Conservation (phyloP, 2,113 vertebrate species). For the Typhlomys cinereus region DNA sequence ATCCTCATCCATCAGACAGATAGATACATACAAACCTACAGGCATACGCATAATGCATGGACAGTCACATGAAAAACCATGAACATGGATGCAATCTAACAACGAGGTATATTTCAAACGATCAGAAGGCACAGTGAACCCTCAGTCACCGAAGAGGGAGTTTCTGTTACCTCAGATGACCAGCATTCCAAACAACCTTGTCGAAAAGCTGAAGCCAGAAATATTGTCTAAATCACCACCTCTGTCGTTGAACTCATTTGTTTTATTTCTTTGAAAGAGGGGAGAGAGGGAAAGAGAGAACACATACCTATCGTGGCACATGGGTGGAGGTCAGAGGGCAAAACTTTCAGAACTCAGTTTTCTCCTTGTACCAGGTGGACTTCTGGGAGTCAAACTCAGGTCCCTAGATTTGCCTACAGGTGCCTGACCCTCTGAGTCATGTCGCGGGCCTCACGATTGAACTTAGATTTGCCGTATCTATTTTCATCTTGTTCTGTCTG, state of each 20-base stretch:
- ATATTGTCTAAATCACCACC: conserved; percentile 30
- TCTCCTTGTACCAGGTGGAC: too few species aligned
- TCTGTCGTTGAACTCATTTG: conserved; percentile 7
- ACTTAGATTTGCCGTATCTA: conserved; percentile 38
- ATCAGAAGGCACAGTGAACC: conserved; percentile 28
- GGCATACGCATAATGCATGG: not conserved
- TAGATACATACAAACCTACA: not conserved
- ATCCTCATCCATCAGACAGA: not conserved
- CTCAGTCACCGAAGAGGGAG: not conserved
- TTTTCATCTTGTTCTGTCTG: conserved; percentile 67
- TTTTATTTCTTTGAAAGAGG: too few species aligned
- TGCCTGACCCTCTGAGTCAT: too few species aligned
- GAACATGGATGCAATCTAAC: conserved; percentile 9
- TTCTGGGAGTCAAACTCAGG: too few species aligned
- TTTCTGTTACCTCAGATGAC: conserved; percentile 32
- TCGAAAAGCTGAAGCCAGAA: conserved; percentile 3
- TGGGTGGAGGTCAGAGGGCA: too few species aligned
- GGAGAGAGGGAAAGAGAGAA: too few species aligned
- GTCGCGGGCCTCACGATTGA: too few species aligned
- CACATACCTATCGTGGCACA: too few species aligned
- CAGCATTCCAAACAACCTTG: conserved; percentile 46
- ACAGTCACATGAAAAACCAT: not conserved
- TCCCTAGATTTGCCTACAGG: too few species aligned
- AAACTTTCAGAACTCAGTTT: too few species aligned
- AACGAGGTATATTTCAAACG: not conserved